Conservation (phyloP, 2,113 vertebrate genomes). For the Mastomys coucha region DNA sequence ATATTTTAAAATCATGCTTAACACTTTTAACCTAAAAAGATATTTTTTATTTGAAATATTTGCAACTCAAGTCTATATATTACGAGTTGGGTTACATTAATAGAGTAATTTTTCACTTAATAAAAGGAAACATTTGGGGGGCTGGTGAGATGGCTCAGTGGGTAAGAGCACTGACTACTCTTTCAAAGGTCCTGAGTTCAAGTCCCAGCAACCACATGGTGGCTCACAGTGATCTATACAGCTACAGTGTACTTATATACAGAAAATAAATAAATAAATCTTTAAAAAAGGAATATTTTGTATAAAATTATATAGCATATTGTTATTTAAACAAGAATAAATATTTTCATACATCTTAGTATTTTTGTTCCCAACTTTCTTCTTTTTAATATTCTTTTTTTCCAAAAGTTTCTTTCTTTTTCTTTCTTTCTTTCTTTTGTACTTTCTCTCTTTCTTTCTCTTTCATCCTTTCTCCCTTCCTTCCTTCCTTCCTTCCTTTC, state of each 20-base stretch:
- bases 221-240: no score
- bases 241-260: no score
- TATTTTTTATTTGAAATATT: background rate
- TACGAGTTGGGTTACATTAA: background rate
- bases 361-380: background rate
- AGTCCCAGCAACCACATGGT: no score
- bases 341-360: background rate
- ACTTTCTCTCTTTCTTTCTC: no score
- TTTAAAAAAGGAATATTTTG: background rate
- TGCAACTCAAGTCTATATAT: background rate
- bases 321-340: background rate
- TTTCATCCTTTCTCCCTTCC: no score
- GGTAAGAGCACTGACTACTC: no score
- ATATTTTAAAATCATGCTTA: background rate
- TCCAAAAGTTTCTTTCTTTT: no score
- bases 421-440: no score
- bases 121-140: background rate
- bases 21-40: background rate
- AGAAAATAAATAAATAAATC: no score
- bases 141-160: no score
- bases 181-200: no score
- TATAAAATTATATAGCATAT: background rate
- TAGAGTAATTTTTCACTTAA: background rate
- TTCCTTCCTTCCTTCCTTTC: no score
- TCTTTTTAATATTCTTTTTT: background rate